These are phyloP conservation scores for Sarcophaga subvicina DNA, from an alignment of 2,888 invertebrate genomes.

Conservation along the genomic window DNA sequence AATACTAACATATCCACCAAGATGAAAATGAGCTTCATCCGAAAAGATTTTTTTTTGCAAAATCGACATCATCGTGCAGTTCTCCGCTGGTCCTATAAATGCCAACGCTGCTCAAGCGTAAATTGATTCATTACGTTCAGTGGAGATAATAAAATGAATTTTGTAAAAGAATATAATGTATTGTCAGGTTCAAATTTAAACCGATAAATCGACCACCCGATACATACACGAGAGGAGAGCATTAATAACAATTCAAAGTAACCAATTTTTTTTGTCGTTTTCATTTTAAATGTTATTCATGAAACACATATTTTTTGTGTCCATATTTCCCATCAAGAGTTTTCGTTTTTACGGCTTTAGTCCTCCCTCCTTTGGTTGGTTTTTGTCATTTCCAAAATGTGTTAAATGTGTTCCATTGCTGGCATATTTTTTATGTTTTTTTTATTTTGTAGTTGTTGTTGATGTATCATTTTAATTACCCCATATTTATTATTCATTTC, in stretches of 20 bases:
- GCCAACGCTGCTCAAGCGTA: too few relatives aligned
- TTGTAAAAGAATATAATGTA: too few relatives aligned
- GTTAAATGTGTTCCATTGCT: slow-evolving; percentile 10
- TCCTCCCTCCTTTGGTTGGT: too few relatives aligned
- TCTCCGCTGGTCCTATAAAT: too few relatives aligned
- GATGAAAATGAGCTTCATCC: too few relatives aligned
- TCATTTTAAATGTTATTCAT: neutral
- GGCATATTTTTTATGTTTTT: slow-evolving; percentile 1
- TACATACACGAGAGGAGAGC: neutral
- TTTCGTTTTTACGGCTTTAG: slow-evolving; percentile 14
- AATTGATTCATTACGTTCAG: too few relatives aligned
- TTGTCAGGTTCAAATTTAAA: too few relatives aligned
- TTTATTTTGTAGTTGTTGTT: neutral
- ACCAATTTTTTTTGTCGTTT: neutral
- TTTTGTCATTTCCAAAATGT: slow-evolving; percentile 39
- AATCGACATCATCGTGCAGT: too few relatives aligned
- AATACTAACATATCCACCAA: too few relatives aligned
- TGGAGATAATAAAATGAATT: too few relatives aligned
- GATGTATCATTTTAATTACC: slow-evolving; percentile 47
- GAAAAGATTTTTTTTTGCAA: too few relatives aligned
- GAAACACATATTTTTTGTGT: neutral
- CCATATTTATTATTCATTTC: slow-evolving; percentile 34
- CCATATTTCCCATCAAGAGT: neutral
- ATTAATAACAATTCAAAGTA: neutral
- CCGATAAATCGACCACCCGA: too few relatives aligned